Conservation (phyloP, 1,140 invertebrate species). For the Agraylea sexmaculata region DNA sequence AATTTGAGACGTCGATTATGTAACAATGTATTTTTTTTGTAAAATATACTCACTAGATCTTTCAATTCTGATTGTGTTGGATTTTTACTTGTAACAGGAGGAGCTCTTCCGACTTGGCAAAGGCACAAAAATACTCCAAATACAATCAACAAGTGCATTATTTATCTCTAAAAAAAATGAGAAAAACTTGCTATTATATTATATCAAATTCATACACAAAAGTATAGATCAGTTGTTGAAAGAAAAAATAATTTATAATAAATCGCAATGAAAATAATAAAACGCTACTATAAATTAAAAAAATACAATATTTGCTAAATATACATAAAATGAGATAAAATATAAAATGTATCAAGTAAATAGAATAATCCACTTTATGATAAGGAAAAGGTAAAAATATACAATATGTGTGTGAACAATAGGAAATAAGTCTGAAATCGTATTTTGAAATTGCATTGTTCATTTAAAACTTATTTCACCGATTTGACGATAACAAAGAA, state of each 20-base stretch:
- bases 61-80: slow-evolving; percentile 21
- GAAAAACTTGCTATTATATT: not conserved
- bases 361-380: not conserved
- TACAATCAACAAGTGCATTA: slow-evolving; percentile 25
- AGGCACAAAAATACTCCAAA: slow-evolving; percentile 25
- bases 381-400: not conserved
- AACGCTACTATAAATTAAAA: not conserved
- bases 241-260: not conserved
- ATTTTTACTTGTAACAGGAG: slow-evolving; percentile 33
- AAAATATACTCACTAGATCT: slow-evolving; percentile 27
- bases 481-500: no score
- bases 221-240: not conserved
- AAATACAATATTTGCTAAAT: no score
- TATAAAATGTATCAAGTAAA: not conserved
- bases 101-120: slow-evolving; percentile 32
- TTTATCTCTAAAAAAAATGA: slow-evolving; percentile 18
- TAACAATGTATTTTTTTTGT: no score
- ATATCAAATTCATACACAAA: not conserved
- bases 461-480: no score
- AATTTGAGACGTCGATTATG: no score
- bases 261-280: not conserved
- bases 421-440: not conserved
- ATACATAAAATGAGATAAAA: not conserved
- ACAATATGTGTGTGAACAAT: not conserved
- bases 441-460: no score